A percentile compares a stretch with the other conserved stretches of the same genome.
These are phyloP conservation scores for Oreochromis spilurus DNA, from an alignment of 2,113 vertebrate genomes.

Conservation along the genomic window DNA sequence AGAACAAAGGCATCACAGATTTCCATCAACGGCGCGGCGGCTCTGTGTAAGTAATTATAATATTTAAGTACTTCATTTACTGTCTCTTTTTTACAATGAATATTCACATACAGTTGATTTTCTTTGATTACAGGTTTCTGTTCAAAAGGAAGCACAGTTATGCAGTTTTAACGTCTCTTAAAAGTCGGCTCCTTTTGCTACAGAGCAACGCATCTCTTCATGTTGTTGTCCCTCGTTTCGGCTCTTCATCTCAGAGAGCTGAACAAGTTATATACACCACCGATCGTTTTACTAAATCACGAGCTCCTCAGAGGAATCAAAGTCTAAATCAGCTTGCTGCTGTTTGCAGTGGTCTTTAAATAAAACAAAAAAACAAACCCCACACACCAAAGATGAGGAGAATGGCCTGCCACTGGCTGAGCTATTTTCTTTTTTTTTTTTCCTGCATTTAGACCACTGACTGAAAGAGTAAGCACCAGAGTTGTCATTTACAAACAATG, in stretches of 20 bases:
- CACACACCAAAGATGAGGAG: not conserved
- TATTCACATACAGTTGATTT: slow-evolving; percentile 59
- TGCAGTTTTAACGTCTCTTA: not conserved
- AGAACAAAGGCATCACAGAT: slow-evolving; percentile 68
- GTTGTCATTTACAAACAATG: not conserved
- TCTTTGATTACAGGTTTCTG: slow-evolving; percentile 50
- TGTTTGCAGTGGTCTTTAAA: slow-evolving; percentile 17
- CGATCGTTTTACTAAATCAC: not conserved
- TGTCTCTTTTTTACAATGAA: slow-evolving; percentile 49
- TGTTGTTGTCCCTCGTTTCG: not conserved
- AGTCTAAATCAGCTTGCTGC: slow-evolving; percentile 1
- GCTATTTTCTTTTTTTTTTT: not conserved
- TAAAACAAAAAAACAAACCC: not conserved
- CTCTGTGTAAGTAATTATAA: slow-evolving; percentile 51
- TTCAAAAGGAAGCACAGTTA: slow-evolving; percentile 61
- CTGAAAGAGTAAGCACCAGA: slow-evolving; percentile 44
- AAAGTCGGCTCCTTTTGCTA: slow-evolving; percentile 36
- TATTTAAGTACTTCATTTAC: slow-evolving; percentile 53
- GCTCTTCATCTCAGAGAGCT: not conserved
- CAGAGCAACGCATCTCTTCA: slow-evolving; percentile 5
- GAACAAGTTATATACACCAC: slow-evolving; percentile 31
- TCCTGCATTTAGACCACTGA: not conserved
- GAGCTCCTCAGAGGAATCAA: not conserved
- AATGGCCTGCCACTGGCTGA: not conserved
- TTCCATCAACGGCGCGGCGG: slow-evolving; percentile 45